A percentile compares a stretch with the other conserved stretches of the same genome.
Evolutionary conservation across 1,140 invertebrate genomes (phyloP).

Genomic region (Teleopsis dalmanni): DNA sequence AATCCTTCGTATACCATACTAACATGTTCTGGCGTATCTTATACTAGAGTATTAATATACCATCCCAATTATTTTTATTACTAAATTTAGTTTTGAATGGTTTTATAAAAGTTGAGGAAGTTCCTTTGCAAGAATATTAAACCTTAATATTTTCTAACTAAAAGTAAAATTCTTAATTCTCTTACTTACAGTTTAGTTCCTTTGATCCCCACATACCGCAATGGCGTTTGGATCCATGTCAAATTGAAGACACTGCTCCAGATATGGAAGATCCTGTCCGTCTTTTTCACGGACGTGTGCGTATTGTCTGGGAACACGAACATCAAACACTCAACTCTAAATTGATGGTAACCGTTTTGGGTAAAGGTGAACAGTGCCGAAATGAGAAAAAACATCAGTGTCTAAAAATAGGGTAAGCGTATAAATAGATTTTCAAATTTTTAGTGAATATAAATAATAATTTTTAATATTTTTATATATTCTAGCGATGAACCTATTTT

Average conservation of each 20-base stretch:
- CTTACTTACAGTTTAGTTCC: constrained; percentile 31
- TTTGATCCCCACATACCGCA: constrained; percentile 37
- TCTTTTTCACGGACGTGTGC: constrained; percentile 36
- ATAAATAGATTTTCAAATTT: not conserved
- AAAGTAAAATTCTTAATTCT: constrained; percentile 5
- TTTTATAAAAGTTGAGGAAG: too few species aligned
- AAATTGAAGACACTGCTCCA: constrained; percentile 32
- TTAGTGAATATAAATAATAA: not conserved
- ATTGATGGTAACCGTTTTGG: constrained; percentile 40
- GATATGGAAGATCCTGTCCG: constrained; percentile 40
- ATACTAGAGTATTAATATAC: too few species aligned
- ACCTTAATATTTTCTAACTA: too few species aligned
- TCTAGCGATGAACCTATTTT: constrained; percentile 44
- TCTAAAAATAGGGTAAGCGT: constrained; percentile 35
- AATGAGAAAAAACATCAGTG: constrained; percentile 34
- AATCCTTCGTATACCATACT: too few species aligned
- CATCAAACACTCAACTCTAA: constrained; percentile 30
- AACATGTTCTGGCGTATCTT: too few species aligned
- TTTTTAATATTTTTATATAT: not conserved
- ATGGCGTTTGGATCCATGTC: constrained; percentile 41
- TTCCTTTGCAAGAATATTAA: too few species aligned
- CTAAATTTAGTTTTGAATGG: too few species aligned
- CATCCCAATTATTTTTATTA: too few species aligned
- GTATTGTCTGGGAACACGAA: constrained; percentile 38
- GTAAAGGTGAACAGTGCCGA: constrained; percentile 39